Base-by-base conservation (phyloP, 2,888 invertebrate genomes). In the Erpobdella octoculata region DNA sequence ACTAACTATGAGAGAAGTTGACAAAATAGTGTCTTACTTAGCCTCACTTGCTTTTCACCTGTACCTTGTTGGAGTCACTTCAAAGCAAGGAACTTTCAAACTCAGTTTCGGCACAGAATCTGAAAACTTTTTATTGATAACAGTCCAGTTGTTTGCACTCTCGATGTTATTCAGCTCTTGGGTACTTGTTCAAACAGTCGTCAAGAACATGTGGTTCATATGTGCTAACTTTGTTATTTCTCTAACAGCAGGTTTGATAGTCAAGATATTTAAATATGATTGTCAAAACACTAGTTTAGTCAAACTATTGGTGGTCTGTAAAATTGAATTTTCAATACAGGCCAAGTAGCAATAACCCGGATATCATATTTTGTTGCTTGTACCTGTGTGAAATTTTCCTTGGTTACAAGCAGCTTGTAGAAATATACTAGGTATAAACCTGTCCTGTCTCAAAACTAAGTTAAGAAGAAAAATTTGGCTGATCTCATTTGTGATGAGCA, bases 141-240 rank as follows among this genome's bases (percentile, higher is more conserved):
- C n/a, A 1, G n/a, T 62, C 31, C 62, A 62, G 25, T n/a, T 31
- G 21, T 35, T 62, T 28, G 62, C 62, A 2, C 28, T 62, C n/a
- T 31, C 33, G n/a, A 4, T 62, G 62, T 12, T 62, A 9, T 31
- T 62, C n/a, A 28, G 28, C 35, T 62, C 62, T 4, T 62, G 62
- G 62, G n/a, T 62, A n/a, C n/a, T 62, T 28, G 31, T 31, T 18
- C 62, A 62, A 35, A 35, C 33, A n/a, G 62, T 62, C 31, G 33
- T 35, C 28, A 62, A 62, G 35, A 62, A 62, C 18, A 33, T 62
- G n/a, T 62, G 62, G 62, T 62, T 33, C 62, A 31, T 35, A n/a
- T 33, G 28, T n/a, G 62, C 62, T 12, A 62, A 62, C 18, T 18
- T 62, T 28, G 31, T 35, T 31, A 33, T 62, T n/a, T 62, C 33